Evolutionary conservation across 2,113 vertebrate genomes (phyloP).

Genomic region (Tympanuchus pallidicinctus): DNA sequence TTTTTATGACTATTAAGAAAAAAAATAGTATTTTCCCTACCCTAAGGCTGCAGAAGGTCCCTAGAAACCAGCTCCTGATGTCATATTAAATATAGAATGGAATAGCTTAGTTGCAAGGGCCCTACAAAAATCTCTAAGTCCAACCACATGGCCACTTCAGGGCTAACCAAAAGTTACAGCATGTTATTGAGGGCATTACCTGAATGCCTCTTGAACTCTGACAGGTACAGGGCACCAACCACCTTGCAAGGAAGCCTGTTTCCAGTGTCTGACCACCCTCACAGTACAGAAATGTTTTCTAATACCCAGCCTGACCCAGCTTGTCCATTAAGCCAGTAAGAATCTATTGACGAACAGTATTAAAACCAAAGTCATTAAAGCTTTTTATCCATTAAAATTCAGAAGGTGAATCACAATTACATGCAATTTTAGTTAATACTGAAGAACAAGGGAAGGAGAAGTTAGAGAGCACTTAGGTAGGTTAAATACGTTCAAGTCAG

Average conservation of each 20-base stretch:
- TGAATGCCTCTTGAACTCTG: no score
- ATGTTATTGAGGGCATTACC: neutral
- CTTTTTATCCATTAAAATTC: neutral
- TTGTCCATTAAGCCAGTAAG: neutral
- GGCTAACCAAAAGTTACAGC: neutral
- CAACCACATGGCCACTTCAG: neutral
- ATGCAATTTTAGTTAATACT: neutral
- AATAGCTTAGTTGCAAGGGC: no score
- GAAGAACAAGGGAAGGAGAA: neutral
- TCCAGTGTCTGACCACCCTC: neutral
- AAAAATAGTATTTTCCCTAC: neutral
- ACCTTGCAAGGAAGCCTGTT: neutral
- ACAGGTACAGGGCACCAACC: neutral
- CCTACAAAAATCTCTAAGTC: no score
- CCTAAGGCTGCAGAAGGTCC: neutral
- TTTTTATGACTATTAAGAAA: neutral
- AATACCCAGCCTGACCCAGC: neutral
- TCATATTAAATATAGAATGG: neutral
- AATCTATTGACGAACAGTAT: neutral
- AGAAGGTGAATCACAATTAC: neutral
- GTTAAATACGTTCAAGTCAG: neutral
- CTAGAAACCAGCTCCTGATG: neutral
- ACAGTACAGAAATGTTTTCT: neutral
- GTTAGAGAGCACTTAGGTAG: neutral
- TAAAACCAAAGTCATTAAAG: neutral